Base-by-base conservation (phyloP, 1,140 invertebrate species). In the Aphelenchoides besseyi region DNA sequence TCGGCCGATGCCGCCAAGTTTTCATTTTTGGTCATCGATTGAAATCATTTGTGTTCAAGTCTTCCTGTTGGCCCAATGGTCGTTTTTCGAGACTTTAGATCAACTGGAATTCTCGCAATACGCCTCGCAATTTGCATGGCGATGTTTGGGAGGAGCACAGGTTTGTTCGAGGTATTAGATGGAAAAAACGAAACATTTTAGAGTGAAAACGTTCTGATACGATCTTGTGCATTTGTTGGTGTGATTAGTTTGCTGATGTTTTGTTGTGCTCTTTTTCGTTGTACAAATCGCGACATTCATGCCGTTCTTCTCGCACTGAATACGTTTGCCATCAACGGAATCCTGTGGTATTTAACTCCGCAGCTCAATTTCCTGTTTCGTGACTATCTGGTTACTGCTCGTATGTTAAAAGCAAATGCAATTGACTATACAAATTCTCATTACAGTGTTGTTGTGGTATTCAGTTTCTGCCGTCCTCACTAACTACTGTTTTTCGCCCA, bases 51-150 rank as follows among this genome's bases (percentile, higher is more conserved):
- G 57, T 26, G 33, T 73, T 16, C 71, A 72, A 35, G 12, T 54
- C 12, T n/a, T 72, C 28, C 18, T 72, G 23, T 28, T 72, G 18
- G 71, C 35, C 2, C 35, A 72, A 36, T 72, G 71, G 71, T 55
- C 71, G 12, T 48, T 73, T 5, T 72, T 72, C 54, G 54, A 72
- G 12, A 41, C 73, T 33, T 32, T 55, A 29, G 26, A 28, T 35
- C 23, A 26, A n/a, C 23, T 72, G 3, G 53, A 72, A 5, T 72
- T 72, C 28, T 1, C 37, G 1, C 53, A 72, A 36, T 72, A 36
- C 37, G 12, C n/a, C 8, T 35, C 37, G 12, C 52, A 72, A 54
- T 72, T 74, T 48, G n/a, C 57, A 5, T 72, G 71, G 71, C 53
- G 71, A 23, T 72, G 71, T 73, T 72, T 53, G 35, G 32, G 33